Conservation (phyloP, 2,888 invertebrate species). For the Agrotis ipsilon region DNA sequence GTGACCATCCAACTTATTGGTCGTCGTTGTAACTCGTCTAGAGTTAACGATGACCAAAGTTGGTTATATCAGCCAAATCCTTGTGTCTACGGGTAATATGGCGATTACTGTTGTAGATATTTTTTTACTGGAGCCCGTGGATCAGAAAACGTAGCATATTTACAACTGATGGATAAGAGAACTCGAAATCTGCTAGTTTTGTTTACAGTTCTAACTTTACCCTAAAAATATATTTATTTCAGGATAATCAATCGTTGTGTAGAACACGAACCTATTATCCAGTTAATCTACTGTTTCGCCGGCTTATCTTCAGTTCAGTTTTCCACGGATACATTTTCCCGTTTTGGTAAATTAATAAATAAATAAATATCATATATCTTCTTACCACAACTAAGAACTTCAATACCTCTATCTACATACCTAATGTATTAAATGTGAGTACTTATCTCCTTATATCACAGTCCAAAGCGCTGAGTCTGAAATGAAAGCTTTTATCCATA, state of each 20-base stretch:
- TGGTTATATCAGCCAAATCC: too few relatives aligned
- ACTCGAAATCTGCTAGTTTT: background rate
- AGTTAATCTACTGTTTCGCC: background rate
- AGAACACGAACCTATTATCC: too few relatives aligned
- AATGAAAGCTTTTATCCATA: slow-evolving; percentile 92
- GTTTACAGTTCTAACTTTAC: background rate
- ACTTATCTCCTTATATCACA: slow-evolving; percentile 77
- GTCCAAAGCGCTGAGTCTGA: slow-evolving; percentile 90
- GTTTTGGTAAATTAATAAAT: background rate
- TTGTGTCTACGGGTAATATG: too few relatives aligned
- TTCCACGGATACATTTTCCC: background rate
- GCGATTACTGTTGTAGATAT: too few relatives aligned
- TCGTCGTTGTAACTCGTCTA: too few relatives aligned
- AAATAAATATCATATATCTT: background rate
- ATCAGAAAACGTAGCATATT: background rate
- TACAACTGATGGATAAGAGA: background rate
- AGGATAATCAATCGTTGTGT: too few relatives aligned
- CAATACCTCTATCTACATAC: slow-evolving; percentile 5
- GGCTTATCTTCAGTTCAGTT: background rate
- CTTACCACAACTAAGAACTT: background rate
- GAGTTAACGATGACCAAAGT: too few relatives aligned
- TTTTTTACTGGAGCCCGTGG: background rate
- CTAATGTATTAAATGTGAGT: slow-evolving; percentile 37
- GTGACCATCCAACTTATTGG: too few relatives aligned
- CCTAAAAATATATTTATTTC: background rate